Evolutionary conservation across 2,888 invertebrate species (phyloP), one percentile per base, ranked within the genome.

Genomic region (Artemia sp.): DNA sequence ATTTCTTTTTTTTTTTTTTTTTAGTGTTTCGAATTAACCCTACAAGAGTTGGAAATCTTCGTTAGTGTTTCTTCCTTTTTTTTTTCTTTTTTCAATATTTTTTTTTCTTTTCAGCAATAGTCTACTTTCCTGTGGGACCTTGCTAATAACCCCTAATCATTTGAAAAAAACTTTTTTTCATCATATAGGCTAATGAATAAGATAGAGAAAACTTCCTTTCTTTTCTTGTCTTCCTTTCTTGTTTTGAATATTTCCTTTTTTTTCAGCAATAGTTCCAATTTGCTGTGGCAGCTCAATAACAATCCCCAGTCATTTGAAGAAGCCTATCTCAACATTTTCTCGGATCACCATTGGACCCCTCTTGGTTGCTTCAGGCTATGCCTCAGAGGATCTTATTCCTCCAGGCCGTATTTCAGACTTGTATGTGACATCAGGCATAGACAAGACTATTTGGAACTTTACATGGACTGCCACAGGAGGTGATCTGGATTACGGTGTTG

Each of bases 381-480:
- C 70, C 12, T 69, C 51, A 52, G 24, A 74, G 6, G 75, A 74
- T 67, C 75, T 76, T 68, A 74, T 77, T 53, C 76, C 79, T 8
- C 81, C 81, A 0, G 81, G 82, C 4, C 77, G 82, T 38, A 81
- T 85, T 53, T 82, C 83, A 0, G 84, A 85, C 76, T 76, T 85
- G 12, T 77, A 77, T 68, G 81, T 80, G 0, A 79, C 81, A 24
- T 76, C 81, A 1, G 74, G 81, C 14, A 76, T 79, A 0, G 78
- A 80, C 51, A 80, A 81, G 73, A 80, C 80, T 53, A 81, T 81
- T 71, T 78, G 82, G 2, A 78, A 81, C 12, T 76, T 85, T 11
- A 78, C 79, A 0, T 85, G 85, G 83, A 84, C 84, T 1, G 81
- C 84, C 4, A 84, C 85, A 0, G 85, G 78, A 68, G 77, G 76